Evolutionary conservation across 2,113 vertebrate species (phyloP).

Genomic region (Melanotaenia duboulayi): DNA sequence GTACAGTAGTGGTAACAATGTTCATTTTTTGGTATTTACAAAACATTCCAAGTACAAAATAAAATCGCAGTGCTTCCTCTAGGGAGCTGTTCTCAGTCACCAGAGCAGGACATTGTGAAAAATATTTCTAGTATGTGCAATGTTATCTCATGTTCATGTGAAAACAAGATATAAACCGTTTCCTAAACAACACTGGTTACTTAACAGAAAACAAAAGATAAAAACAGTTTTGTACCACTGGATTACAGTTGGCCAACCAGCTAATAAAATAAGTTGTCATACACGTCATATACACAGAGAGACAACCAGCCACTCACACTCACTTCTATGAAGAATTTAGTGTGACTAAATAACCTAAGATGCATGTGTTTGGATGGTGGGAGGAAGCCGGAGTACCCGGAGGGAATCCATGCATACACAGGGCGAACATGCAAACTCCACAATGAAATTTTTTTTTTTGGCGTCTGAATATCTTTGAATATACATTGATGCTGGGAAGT

Average conservation of each 20-base stretch:
- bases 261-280: background rate
- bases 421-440: no score
- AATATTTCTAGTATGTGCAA: constrained; percentile 9
- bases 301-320: no score
- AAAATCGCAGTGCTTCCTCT: constrained; percentile 9
- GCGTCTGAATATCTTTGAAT: no score
- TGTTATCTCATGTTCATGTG: background rate
- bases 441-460: no score
- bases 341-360: no score
- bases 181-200: constrained; percentile 7
- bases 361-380: no score
- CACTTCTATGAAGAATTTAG: no score
- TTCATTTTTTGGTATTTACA: constrained; percentile 32
- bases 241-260: constrained; percentile 2
- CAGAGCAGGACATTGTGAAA: constrained; percentile 21
- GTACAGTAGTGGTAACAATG: constrained; percentile 11
- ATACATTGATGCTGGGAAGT: background rate
- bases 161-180: background rate
- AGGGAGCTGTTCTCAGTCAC: constrained; percentile 32
- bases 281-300: no score
- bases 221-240: constrained; percentile 22
- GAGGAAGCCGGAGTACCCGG: no score
- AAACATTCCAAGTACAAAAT: constrained; percentile 19
- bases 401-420: no score
- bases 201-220: constrained; percentile 11